A percentile compares a stretch with the other conserved stretches of the same genome.
phyloP scores from a whole-genome alignment of 2,888 invertebrate genomes.

The Lysandra coridon region DNA sequence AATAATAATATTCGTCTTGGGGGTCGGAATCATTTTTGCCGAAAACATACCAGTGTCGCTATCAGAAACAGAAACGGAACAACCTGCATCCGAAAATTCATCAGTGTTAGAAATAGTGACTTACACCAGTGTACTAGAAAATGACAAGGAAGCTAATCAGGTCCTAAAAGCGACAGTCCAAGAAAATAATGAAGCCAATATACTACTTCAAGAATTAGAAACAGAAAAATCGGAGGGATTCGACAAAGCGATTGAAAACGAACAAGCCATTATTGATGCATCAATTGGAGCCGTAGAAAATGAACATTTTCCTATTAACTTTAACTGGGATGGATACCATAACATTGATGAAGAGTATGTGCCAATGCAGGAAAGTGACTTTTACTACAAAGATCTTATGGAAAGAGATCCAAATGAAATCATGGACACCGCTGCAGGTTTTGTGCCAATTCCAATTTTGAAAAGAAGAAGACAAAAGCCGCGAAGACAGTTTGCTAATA shows the following conservation, averaged over 20 bases:
- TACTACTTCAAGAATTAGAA: background rate
- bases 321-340: conserved; percentile 34
- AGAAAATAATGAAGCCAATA: background rate
- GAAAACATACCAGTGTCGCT: conserved; percentile 36
- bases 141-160: conserved; percentile 47
- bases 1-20: conserved; percentile 52
- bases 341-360: conserved; percentile 39
- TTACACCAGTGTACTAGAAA: conserved; percentile 48
- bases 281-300: conserved; percentile 31
- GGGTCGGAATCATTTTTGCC: conserved; percentile 50
- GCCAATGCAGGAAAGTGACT: conserved; percentile 42
- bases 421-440: conserved; percentile 68
- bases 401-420: conserved; percentile 59
- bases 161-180: background rate
- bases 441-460: conserved; percentile 59
- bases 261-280: conserved; percentile 21
- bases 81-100: conserved; percentile 48
- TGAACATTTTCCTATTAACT: conserved; percentile 16
- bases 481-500: conserved; percentile 53
- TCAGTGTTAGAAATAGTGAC: conserved; percentile 47
- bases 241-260: background rate
- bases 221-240: background rate
- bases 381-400: conserved; percentile 49
- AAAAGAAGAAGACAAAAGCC: conserved; percentile 49
- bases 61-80: conserved; percentile 39